Evolutionary conservation across 2,888 invertebrate species (phyloP).

Genomic region (Metalampra italica): DNA sequence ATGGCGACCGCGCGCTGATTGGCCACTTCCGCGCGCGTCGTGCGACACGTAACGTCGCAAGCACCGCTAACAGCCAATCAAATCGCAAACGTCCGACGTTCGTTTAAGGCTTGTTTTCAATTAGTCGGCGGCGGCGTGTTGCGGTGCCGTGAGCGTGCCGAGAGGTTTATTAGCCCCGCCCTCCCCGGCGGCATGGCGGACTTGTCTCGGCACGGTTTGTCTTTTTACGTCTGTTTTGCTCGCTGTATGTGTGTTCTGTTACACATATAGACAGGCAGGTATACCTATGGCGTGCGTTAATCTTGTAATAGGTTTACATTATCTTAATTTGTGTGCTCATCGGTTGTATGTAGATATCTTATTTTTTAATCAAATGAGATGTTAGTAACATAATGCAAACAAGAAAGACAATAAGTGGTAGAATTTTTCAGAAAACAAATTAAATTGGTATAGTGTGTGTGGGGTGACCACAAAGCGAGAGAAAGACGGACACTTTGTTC

Average conservation of each 20-base stretch:
- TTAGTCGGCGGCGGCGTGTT: slow-evolving; percentile 22
- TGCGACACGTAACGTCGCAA: slow-evolving; percentile 38
- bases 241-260: slow-evolving; percentile 23
- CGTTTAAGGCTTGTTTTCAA: slow-evolving; percentile 40
- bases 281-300: slow-evolving; percentile 4
- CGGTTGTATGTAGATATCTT: too few relatives aligned
- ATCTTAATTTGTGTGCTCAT: slow-evolving; percentile 7
- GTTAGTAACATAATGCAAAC: too few relatives aligned
- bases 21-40: slow-evolving; percentile 52
- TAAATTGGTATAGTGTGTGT: background rate
- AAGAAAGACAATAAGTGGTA: too few relatives aligned
- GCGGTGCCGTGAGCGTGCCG: slow-evolving; percentile 23
- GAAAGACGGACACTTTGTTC: too few relatives aligned
- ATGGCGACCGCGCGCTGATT: slow-evolving; percentile 70
- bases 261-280: slow-evolving; percentile 16
- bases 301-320: slow-evolving; percentile 7
- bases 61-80: slow-evolving; percentile 31
- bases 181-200: slow-evolving; percentile 68
- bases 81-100: slow-evolving; percentile 40
- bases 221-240: slow-evolving; percentile 53
- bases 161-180: slow-evolving; percentile 67
- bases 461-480: background rate
- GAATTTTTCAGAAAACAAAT: too few relatives aligned
- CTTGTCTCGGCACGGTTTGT: slow-evolving; percentile 47
- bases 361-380: too few relatives aligned